Evolutionary conservation across 2,888 invertebrate genomes (phyloP), one percentile per base, ranked within the genome.

Genomic region (Allolobophora icterica): DNA sequence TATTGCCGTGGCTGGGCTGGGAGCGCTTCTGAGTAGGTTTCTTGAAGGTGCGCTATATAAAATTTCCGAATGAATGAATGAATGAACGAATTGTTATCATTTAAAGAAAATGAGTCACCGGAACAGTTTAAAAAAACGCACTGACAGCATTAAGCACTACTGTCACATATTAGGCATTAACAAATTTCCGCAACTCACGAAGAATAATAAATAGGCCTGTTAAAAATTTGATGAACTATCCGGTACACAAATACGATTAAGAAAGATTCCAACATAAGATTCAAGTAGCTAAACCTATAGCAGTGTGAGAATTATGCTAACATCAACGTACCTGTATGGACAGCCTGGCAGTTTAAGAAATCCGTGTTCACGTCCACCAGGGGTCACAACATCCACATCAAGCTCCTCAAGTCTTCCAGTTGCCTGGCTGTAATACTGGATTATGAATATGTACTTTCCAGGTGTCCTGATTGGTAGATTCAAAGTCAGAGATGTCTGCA

Each of bases 341-440:
- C 99, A 99, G 0, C 97, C 97, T 94, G 98, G 97, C 0, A 99
- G 95, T 42, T 96, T 96, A 4, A 96, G 96, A 58, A 96, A 96
- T 2, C 97, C 98, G 45, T 96, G 96, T 4, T 96, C 95, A 94
- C 93, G 91, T 42, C 93, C 93, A 30, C 92, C 93, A 52, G 92
- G 96, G 0, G 96, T 96, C 4, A 94, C 95, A 19, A 96, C 96
- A 84, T 97, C 96, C 11, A 97, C 96, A 13, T 96, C 95, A 0
- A 95, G 91, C 91, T 94, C 93, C 91, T 95, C 95, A 24, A 94
- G 94, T 45, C 96, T 96, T 19, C 96, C 95, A 38, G 95, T 96
- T 71, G 94, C 94, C 0, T 97, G 97, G 0, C 98, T 98, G 30
- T 98, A 96, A 94, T 99, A 99, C 93, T 97, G 97, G 0, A 99